Percentiles rank a stretch among this genome's conserved stretches.
Evolutionary conservation across 1,140 invertebrate species (phyloP).

Genomic region (Aphelenchoides avenae): DNA sequence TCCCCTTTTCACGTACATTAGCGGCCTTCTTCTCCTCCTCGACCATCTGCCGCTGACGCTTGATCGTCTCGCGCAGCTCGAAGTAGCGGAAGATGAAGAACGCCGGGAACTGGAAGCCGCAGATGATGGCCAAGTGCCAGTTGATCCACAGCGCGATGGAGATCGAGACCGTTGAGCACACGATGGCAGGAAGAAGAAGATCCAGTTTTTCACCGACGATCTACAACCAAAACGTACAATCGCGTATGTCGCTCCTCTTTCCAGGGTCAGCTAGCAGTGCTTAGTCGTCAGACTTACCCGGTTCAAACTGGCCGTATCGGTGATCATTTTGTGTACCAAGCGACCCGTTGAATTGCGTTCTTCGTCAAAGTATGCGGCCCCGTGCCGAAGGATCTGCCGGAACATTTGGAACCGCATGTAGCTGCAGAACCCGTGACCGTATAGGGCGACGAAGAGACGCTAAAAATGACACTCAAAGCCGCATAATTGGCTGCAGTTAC

Average conservation of each 20-base stretch:
- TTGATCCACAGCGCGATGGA: slow-evolving; percentile 50
- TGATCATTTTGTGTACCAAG: slow-evolving; percentile 51
- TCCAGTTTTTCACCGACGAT: slow-evolving; percentile 52
- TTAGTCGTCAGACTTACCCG: slow-evolving; percentile 36
- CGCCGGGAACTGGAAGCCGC: slow-evolving; percentile 54
- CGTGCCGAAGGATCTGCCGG: slow-evolving; percentile 49
- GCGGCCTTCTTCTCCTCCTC: slow-evolving; percentile 58
- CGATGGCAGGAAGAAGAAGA: slow-evolving; percentile 47
- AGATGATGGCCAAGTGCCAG: slow-evolving; percentile 55
- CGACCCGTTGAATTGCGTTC: slow-evolving; percentile 51
- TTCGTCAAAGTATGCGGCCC: slow-evolving; percentile 56
- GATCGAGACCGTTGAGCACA: slow-evolving; percentile 51
- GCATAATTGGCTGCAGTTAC: neutral
- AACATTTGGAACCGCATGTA: slow-evolving; percentile 54
- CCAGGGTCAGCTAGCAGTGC: too few species aligned
- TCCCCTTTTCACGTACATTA: slow-evolving; percentile 20
- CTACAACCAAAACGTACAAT: slow-evolving; percentile 22
- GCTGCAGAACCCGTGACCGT: slow-evolving; percentile 52
- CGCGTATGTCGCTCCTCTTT: neutral
- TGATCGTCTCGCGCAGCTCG: slow-evolving; percentile 38
- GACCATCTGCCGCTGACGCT: slow-evolving; percentile 54
- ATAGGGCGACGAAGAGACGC: slow-evolving; percentile 52
- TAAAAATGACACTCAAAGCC: slow-evolving; percentile 26
- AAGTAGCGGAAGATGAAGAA: slow-evolving; percentile 53
- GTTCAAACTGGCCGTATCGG: slow-evolving; percentile 51